These are phyloP conservation scores for Metacarcinus magister DNA, from an alignment of 2,888 invertebrate genomes.

Conservation along the genomic window DNA sequence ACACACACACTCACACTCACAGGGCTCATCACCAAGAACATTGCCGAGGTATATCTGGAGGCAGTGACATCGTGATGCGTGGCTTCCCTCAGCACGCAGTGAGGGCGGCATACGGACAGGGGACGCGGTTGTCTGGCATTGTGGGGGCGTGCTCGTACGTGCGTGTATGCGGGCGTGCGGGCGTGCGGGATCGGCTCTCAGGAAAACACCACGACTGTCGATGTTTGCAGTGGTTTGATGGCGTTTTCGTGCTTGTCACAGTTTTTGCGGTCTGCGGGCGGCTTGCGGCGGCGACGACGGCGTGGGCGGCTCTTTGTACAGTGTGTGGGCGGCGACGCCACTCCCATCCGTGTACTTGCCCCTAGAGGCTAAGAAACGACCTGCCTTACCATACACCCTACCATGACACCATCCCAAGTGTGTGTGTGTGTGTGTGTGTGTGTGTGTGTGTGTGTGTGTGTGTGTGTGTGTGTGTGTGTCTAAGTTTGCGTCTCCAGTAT, in stretches of 20 bases:
- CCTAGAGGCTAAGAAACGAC: background rate
- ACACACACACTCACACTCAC: background rate
- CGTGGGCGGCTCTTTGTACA: background rate
- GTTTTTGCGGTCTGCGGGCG: background rate
- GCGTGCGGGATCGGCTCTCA: background rate
- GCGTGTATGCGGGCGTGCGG: background rate
- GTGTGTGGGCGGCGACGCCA: background rate
- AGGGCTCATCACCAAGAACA: background rate
- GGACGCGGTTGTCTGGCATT: constrained; percentile 26
- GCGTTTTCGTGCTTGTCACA: background rate
- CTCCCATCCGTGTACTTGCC: background rate
- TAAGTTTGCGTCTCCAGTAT: background rate
- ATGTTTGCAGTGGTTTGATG: constrained; percentile 15
- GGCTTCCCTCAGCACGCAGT: constrained; percentile 9
- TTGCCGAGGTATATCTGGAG: background rate
- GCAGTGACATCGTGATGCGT: constrained; percentile 15
- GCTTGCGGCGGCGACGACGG: background rate
- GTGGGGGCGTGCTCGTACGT: constrained; percentile 10
- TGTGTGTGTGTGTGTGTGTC: constrained; percentile 31
- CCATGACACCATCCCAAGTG: background rate
- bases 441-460: constrained; percentile 42
- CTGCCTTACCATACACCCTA: background rate
- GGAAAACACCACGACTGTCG: background rate
- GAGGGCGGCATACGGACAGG: background rate
- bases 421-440: constrained; percentile 48